phyloP scores from a whole-genome alignment of 30 jellyfish, hydroid and myxozoan genomes.

The Hydractinia echinata region DNA sequence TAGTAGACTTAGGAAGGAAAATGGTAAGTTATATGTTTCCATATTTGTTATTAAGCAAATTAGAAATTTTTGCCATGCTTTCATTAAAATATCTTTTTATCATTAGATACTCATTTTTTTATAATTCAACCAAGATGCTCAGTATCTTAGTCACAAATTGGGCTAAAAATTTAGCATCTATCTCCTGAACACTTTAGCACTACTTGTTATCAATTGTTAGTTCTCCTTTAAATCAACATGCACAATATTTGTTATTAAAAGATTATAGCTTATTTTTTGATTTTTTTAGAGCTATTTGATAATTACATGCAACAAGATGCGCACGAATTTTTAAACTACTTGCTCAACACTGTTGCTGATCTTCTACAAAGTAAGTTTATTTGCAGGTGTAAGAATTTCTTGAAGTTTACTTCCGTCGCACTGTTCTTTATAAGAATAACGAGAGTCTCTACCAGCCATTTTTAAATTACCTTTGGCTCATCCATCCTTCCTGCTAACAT shows the following conservation, averaged over 20 bases:
- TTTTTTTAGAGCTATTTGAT: slow-evolving; percentile 76
- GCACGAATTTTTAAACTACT: slow-evolving; percentile 84
- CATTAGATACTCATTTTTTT: not conserved
- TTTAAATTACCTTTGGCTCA: too few relatives aligned
- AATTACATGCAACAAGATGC: slow-evolving; percentile 99
- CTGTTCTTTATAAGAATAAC: too few relatives aligned
- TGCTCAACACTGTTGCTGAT: slow-evolving; percentile 91
- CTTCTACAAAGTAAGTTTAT: slow-evolving; percentile 73
- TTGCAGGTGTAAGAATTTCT: not conserved
- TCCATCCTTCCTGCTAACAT: too few relatives aligned
- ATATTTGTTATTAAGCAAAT: not conserved
- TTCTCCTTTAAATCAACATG: too few relatives aligned
- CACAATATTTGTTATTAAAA: not conserved
- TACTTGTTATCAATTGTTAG: too few relatives aligned
- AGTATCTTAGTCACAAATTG: not conserved
- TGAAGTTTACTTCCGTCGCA: too few relatives aligned
- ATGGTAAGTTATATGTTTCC: slow-evolving; percentile 58
- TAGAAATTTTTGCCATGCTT: not conserved
- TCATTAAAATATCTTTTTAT: not conserved
- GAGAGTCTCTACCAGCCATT: too few relatives aligned
- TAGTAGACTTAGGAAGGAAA: slow-evolving; percentile 87
- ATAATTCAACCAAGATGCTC: not conserved
- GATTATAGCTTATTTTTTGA: not conserved
- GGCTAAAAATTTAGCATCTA: not conserved
- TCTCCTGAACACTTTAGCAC: not conserved